These are phyloP conservation scores for Drosophila sulfurigaster DNA, from an alignment of 1,140 invertebrate genomes.

Conservation along the genomic window DNA sequence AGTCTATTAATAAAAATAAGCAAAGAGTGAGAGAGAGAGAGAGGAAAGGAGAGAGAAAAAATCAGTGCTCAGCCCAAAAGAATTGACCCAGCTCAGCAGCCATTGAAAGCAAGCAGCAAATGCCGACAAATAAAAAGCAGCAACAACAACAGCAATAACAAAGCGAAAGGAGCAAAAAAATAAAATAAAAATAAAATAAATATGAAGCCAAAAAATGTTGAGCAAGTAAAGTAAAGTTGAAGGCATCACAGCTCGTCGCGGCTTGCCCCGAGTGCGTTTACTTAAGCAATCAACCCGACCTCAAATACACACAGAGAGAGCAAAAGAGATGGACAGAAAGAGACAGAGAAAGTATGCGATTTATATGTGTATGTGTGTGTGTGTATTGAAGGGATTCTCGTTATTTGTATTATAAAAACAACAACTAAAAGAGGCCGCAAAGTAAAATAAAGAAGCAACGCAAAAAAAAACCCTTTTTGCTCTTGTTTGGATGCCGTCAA, in stretches of 20 bases:
- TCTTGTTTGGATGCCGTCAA: constrained; percentile 56
- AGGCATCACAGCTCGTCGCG: constrained; percentile 67
- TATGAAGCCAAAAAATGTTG: constrained; percentile 63
- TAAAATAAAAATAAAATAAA: constrained; percentile 46
- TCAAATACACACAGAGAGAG: constrained; percentile 62
- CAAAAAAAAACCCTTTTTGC: constrained; percentile 38
- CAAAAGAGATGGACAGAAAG: background rate
- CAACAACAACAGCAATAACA: constrained; percentile 28
- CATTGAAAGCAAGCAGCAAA: constrained; percentile 34
- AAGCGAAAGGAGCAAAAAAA: constrained; percentile 38
- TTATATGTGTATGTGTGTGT: background rate
- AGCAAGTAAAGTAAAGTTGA: constrained; percentile 69
- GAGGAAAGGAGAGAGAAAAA: constrained; percentile 47
- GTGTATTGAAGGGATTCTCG: constrained; percentile 59
- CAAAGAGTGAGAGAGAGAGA: constrained; percentile 47
- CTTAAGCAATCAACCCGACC: constrained; percentile 83
- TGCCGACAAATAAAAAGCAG: constrained; percentile 42
- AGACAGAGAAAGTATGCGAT: background rate
- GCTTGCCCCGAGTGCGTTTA: constrained; percentile 76
- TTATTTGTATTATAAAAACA: constrained; percentile 79
- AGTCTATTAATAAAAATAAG: constrained; percentile 82
- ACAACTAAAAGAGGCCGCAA: constrained; percentile 80
- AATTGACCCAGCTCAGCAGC: constrained; percentile 66
- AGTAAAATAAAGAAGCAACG: constrained; percentile 54
- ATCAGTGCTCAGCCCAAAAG: constrained; percentile 58